These are phyloP conservation scores for Sminthopsis crassicaudata DNA, from an alignment of 2,113 vertebrate genomes.

Conservation along the genomic window DNA sequence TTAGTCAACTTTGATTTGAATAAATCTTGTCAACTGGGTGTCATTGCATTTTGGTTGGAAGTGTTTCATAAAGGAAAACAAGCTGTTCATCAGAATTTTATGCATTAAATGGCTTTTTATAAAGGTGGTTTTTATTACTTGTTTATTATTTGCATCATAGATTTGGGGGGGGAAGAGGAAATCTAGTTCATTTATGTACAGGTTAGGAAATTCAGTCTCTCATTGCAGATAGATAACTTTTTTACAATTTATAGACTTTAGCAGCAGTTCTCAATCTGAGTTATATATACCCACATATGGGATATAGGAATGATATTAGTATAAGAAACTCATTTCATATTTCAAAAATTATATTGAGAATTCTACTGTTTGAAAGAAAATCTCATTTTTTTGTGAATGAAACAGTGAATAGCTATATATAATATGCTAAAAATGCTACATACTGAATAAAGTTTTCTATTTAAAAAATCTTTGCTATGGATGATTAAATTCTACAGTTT, in stretches of 20 bases:
- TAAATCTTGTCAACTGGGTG: background rate
- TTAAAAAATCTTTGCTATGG: background rate
- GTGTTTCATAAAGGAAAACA: constrained; percentile 37
- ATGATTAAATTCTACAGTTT: background rate
- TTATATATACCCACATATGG: background rate
- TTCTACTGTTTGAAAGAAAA: background rate
- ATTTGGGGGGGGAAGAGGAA: too few species aligned
- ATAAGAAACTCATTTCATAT: background rate
- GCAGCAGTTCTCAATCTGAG: background rate
- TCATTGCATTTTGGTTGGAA: constrained; percentile 25
- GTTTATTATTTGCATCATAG: background rate
- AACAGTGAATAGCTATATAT: background rate
- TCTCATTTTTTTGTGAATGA: background rate
- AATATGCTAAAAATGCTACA: background rate
- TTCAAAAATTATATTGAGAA: background rate
- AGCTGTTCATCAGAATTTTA: constrained; percentile 36
- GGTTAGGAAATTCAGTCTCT: too few species aligned
- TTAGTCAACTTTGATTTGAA: background rate
- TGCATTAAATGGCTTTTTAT: constrained; percentile 38
- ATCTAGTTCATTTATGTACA: too few species aligned
- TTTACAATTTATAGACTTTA: too few species aligned
- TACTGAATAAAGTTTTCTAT: background rate
- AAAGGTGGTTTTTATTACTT: background rate
- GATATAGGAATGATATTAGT: background rate
- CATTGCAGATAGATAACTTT: too few species aligned